Evolutionary conservation across 2,113 vertebrate species (phyloP).

Genomic region (Onychostoma macrolepis): DNA sequence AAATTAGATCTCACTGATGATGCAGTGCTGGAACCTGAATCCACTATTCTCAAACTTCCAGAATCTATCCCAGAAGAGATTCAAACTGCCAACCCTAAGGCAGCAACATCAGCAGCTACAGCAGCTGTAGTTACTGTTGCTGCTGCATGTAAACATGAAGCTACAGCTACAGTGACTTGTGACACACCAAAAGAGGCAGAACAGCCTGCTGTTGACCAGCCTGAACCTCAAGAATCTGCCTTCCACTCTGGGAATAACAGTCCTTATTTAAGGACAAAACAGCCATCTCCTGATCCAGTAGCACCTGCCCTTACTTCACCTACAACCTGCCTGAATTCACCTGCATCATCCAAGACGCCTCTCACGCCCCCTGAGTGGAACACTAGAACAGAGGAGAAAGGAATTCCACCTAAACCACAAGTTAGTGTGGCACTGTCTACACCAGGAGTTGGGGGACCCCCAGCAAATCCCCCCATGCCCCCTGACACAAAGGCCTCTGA

Average conservation of each 20-base stretch:
- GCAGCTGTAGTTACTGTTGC: slow-evolving; percentile 76
- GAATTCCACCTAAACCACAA: slow-evolving; percentile 78
- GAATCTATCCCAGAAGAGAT: slow-evolving; percentile 79
- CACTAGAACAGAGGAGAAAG: slow-evolving; percentile 84
- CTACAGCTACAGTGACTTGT: slow-evolving; percentile 71
- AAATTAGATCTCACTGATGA: slow-evolving; percentile 70
- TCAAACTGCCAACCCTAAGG: slow-evolving; percentile 73
- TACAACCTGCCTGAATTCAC: slow-evolving; percentile 72
- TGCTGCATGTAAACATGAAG: slow-evolving; percentile 76
- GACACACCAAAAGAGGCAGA: slow-evolving; percentile 80
- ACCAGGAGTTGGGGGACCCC: slow-evolving; percentile 64
- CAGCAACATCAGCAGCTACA: slow-evolving; percentile 65
- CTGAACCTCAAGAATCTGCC: slow-evolving; percentile 80
- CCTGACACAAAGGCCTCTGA: slow-evolving; percentile 96
- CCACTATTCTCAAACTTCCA: slow-evolving; percentile 71
- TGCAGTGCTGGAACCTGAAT: slow-evolving; percentile 65
- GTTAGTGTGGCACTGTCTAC: slow-evolving; percentile 74
- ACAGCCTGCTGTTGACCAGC: slow-evolving; percentile 78
- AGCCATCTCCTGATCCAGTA: slow-evolving; percentile 58
- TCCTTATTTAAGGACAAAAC: slow-evolving; percentile 66
- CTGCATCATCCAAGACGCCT: slow-evolving; percentile 66
- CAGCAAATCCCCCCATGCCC: slow-evolving; percentile 77
- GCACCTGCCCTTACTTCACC: slow-evolving; percentile 57
- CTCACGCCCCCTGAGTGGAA: slow-evolving; percentile 84
- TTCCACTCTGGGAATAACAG: slow-evolving; percentile 73